Conservation (phyloP, 1,140 invertebrate genomes). For the Lutraria rhynchaena region DNA sequence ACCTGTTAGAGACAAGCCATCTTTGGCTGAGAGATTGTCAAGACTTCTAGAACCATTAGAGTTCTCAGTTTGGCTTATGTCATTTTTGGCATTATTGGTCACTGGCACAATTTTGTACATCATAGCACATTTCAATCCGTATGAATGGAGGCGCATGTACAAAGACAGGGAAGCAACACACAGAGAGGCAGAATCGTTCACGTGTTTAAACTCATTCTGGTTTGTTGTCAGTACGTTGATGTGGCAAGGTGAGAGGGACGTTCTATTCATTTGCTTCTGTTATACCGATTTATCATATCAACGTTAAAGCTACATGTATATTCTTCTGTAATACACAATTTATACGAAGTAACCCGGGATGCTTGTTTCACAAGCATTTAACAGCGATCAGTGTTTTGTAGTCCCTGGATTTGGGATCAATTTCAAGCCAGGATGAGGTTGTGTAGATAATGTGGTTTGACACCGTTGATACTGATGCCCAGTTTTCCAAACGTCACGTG, state of each 20-base stretch:
- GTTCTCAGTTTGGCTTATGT: constrained; percentile 85
- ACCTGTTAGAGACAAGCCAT: constrained; percentile 62
- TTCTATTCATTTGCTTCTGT: no score
- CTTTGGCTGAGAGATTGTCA: constrained; percentile 86
- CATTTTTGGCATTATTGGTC: constrained; percentile 83
- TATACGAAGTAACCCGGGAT: neutral
- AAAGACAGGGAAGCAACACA: constrained; percentile 69
- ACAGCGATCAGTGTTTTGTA: no score
- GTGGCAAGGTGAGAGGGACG: constrained; percentile 76
- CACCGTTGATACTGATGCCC: no score
- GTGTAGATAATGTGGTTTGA: neutral
- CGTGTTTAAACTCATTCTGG: constrained; percentile 78
- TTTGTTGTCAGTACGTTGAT: constrained; percentile 72
- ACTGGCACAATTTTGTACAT: constrained; percentile 96
- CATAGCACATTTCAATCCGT: constrained; percentile 92
- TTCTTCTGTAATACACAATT: neutral
- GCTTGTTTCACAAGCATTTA: no score
- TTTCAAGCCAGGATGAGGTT: neutral
- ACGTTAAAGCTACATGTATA: no score
- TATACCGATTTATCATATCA: no score
- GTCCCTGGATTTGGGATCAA: neutral
- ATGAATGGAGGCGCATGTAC: constrained; percentile 91
- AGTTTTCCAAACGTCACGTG: no score
- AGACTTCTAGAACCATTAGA: constrained; percentile 97
- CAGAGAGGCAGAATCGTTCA: constrained; percentile 75